Base-by-base conservation (phyloP, 2,888 invertebrate genomes). In the Norana najaformis region DNA sequence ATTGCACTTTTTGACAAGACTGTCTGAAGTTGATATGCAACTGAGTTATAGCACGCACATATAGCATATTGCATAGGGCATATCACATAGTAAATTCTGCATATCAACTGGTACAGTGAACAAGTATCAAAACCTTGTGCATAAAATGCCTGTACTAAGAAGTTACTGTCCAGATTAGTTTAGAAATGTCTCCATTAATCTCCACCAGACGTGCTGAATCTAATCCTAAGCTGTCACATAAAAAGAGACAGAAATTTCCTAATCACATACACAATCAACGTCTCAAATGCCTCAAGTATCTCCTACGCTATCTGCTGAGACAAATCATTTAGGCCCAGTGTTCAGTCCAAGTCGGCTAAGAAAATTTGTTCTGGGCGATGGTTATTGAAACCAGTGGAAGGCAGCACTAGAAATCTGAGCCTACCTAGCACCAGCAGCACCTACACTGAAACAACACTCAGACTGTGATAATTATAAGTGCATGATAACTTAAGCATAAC, bases 231-330 rank as follows among this genome's bases (percentile, higher is more conserved):
- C 11, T 69, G 69, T 69, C 69, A n/a, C 30, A 69, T 69, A 69
- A 69, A 69, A 30, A 69, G n/a, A n/a, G n/a, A 30, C 30, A 13
- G n/a, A 69, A 69, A n/a, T 69, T 69, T n/a, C 69, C 69, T 69
- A 69, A 69, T 69, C 69, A 69, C 69, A 11, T 69, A 69, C 69
- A 11, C n/a, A 69, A 13, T 13, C 69, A 69, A 16, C 47, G 47
- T 69, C 69, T 69, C 69, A n/a, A 69, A 69, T 69, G 69, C 69
- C 69, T 69, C 69, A 69, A 69, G 69, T 69, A 69, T 69, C 69
- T 69, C 8, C 69, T n/a, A 69, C 13, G n/a, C 69, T 47, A 18
- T 41, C 41, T 41, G 47, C 47, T n/a, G n/a, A 69, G 69, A 69
- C 69, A 69, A 69, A 69, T 69, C n/a, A 69, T n/a, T 69, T 69